phyloP scores from a whole-genome alignment of 1,140 invertebrate species.

The Platyscapa corneri region DNA sequence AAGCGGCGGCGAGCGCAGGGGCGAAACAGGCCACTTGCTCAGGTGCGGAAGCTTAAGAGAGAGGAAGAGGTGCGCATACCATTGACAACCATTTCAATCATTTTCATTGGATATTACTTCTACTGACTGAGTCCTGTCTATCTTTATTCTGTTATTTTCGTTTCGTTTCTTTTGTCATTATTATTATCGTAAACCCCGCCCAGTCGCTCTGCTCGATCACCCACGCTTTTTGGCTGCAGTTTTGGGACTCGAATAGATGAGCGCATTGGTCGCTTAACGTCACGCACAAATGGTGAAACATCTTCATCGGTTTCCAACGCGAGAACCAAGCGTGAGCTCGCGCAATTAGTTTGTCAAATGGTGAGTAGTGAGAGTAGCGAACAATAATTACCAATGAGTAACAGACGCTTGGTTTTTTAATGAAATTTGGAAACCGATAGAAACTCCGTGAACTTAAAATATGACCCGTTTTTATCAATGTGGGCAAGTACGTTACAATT shows the following conservation, averaged over 20 bases:
- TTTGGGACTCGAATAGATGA: not conserved
- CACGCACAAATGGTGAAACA: not conserved
- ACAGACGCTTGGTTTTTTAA: too few species aligned
- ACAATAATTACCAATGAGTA: too few species aligned
- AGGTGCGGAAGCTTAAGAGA: conserved; percentile 82
- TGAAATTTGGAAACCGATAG: not conserved
- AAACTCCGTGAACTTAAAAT: not conserved
- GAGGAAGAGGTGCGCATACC: conserved; percentile 75
- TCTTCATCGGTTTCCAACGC: not conserved
- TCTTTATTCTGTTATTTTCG: not conserved
- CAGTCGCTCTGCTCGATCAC: not conserved
- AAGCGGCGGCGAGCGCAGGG: conserved; percentile 76
- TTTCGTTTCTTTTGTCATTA: too few species aligned
- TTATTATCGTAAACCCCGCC: not conserved
- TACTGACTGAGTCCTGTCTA: not conserved
- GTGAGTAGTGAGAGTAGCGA: too few species aligned
- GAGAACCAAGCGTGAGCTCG: not conserved
- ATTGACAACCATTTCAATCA: conserved; percentile 65
- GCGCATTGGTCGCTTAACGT: not conserved
- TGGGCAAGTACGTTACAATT: not conserved
- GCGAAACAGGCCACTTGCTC: conserved; percentile 92
- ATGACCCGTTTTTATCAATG: not conserved
- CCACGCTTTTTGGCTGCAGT: not conserved
- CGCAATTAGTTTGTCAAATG: too few species aligned
- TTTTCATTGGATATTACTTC: conserved; percentile 59